Evolutionary conservation across 1,140 invertebrate genomes (phyloP).

Genomic region (Drosophila guanche): DNA sequence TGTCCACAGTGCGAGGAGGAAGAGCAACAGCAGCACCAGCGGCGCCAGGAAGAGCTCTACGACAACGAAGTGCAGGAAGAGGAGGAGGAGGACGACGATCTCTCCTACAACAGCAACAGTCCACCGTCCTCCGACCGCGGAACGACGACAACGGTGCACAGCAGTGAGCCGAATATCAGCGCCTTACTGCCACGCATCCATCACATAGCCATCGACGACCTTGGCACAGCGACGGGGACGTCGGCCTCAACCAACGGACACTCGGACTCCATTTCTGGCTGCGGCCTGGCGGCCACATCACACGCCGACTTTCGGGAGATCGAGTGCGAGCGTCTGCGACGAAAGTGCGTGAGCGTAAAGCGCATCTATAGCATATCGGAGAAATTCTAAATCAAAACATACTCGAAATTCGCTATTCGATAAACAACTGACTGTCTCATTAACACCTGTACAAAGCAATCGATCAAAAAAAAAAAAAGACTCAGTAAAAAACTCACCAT

Average conservation of each 20-base stretch:
- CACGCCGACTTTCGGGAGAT: slow-evolving; percentile 81
- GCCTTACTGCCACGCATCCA: slow-evolving; percentile 59
- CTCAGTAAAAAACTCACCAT: slow-evolving; percentile 3
- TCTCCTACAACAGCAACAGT: slow-evolving; percentile 11
- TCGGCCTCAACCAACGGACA: slow-evolving; percentile 31
- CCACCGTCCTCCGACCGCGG: not conserved
- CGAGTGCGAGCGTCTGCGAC: slow-evolving; percentile 79
- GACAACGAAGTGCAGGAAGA: slow-evolving; percentile 32
- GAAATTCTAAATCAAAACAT: slow-evolving; percentile 73
- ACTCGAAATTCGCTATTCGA: slow-evolving; percentile 3
- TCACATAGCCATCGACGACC: slow-evolving; percentile 74
- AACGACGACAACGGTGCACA: slow-evolving; percentile 6
- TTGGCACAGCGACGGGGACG: slow-evolving; percentile 42
- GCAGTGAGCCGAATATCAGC: slow-evolving; percentile 69
- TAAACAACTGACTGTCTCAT: too few relatives aligned
- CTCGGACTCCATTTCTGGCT: slow-evolving; percentile 13
- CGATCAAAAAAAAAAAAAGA: too few relatives aligned
- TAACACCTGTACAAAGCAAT: too few relatives aligned
- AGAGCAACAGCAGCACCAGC: slow-evolving; percentile 10
- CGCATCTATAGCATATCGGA: slow-evolving; percentile 83
- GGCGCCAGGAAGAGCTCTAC: slow-evolving; percentile 36
- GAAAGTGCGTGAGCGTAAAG: slow-evolving; percentile 83
- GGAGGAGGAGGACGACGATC: slow-evolving; percentile 15
- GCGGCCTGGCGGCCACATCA: slow-evolving; percentile 51
- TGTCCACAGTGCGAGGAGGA: slow-evolving; percentile 55